Conservation (phyloP, 2,113 vertebrate species). For the Catharus bicknelli region DNA sequence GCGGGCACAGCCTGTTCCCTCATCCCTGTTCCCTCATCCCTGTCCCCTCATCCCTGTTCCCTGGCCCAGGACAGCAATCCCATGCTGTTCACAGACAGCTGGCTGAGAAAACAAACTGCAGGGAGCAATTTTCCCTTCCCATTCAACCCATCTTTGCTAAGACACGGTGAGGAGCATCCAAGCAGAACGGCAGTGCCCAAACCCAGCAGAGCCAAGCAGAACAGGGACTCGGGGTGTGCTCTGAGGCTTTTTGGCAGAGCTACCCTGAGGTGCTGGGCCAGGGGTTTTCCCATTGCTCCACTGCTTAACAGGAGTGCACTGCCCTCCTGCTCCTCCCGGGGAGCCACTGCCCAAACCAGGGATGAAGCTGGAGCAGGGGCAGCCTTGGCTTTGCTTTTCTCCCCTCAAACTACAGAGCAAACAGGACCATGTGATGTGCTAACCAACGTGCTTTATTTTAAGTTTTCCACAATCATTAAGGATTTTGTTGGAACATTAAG, state of each 20-base stretch:
- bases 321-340: not conserved
- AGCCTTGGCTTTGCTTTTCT: not conserved
- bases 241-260: not conserved
- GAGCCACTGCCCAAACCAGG: not conserved
- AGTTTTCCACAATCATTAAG: slow-evolving; percentile 42
- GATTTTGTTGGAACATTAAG: slow-evolving; percentile 4
- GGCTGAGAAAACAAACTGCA: not conserved
- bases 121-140: not conserved
- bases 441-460: slow-evolving; percentile 69
- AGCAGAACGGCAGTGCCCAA: rapidly evolving
- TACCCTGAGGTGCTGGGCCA: not conserved
- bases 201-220: not conserved
- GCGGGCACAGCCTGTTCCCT: not conserved
- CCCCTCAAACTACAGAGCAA: slow-evolving; percentile 19
- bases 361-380: not conserved
- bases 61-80: not conserved
- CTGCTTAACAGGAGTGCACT: not conserved
- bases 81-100: rapidly evolving
- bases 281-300: not conserved
- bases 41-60: not conserved
- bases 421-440: not conserved
- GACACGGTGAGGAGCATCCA: not conserved
- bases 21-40: not conserved
- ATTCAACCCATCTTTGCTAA: not conserved
- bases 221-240: rapidly evolving